These are phyloP conservation scores for Cnemophilus loriae DNA, from an alignment of 2,113 vertebrate genomes.

Conservation along the genomic window DNA sequence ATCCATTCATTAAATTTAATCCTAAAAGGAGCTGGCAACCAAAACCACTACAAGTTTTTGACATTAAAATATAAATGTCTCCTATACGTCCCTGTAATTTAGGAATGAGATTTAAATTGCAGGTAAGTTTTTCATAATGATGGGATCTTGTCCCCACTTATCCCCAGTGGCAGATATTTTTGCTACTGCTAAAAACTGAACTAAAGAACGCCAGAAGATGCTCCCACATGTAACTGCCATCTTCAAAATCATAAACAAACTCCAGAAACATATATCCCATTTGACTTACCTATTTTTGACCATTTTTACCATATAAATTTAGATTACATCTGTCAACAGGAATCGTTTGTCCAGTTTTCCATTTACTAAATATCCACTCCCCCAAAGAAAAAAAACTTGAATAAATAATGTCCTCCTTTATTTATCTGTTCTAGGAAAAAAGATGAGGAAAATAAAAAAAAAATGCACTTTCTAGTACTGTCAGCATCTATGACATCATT, in stretches of 20 bases:
- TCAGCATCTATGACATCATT: not conserved
- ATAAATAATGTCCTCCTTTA: not conserved
- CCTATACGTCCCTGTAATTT: not conserved
- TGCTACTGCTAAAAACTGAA: not conserved
- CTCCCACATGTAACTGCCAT: not conserved
- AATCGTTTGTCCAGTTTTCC: not conserved
- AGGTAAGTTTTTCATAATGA: not conserved
- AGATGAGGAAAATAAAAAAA: not conserved
- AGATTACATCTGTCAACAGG: not conserved
- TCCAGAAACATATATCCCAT: not conserved
- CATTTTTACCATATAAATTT: not conserved
- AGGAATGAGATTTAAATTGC: not conserved
- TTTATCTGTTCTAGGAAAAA: not conserved
- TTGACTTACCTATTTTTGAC: not conserved
- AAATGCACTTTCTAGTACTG: not conserved
- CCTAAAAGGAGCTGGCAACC: not conserved
- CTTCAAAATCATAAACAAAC: not conserved
- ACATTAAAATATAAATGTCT: not conserved
- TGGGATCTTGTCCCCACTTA: not conserved
- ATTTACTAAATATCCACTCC: not conserved
- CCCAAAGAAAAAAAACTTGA: not conserved
- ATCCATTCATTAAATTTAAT: constrained; percentile 2
- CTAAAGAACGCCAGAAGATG: not conserved
- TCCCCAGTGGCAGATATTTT: not conserved
- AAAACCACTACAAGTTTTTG: constrained; percentile 4